Conservation (phyloP, 2,113 vertebrate species). For the Mustela nigripes region DNA sequence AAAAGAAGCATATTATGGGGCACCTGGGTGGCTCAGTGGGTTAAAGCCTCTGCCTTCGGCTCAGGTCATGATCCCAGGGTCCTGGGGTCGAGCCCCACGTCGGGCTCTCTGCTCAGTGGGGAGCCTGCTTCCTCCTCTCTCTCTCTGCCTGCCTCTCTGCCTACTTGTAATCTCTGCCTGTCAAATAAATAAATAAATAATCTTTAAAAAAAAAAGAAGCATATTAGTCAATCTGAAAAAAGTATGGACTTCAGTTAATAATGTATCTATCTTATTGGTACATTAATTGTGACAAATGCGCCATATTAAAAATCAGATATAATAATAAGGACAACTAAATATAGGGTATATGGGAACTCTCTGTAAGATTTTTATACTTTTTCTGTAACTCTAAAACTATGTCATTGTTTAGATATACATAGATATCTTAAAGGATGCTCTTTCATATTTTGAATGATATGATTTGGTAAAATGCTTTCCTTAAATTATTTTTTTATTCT, state of each 20-base stretch:
- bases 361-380: background rate
- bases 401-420: background rate
- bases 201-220: background rate
- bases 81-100: no score
- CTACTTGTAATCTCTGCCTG: no score
- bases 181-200: no score
- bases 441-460: background rate
- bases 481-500: conserved; percentile 1
- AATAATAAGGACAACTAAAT: background rate
- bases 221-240: background rate
- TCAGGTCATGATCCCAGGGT: no score
- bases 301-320: background rate
- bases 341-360: background rate
- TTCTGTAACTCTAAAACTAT: background rate
- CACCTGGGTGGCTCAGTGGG: no score
- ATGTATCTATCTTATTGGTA: background rate
- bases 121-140: no score
- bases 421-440: background rate
- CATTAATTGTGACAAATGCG: background rate
- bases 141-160: no score
- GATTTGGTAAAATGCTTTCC: background rate
- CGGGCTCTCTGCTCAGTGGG: no score
- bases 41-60: no score
- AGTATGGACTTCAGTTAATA: background rate
- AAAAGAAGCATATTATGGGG: background rate